phyloP scores from a whole-genome alignment of 2,797 vertebrate genomes.

The Fringilla coelebs region DNA sequence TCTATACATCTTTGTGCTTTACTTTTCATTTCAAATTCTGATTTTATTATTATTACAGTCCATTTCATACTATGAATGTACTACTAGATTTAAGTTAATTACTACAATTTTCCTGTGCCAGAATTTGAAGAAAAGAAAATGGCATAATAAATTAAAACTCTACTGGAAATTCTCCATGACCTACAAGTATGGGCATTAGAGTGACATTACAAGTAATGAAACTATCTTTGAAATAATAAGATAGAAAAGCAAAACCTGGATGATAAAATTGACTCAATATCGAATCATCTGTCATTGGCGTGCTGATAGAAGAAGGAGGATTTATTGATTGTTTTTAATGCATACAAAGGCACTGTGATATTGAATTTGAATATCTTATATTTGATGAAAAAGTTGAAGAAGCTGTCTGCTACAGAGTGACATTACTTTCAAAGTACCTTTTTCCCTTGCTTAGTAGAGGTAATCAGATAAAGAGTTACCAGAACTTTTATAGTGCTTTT shows the following conservation, averaged over 20 bases:
- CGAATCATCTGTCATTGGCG: neutral
- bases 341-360: neutral
- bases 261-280: neutral
- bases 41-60: neutral
- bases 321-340: neutral
- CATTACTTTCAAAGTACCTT: neutral
- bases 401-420: neutral
- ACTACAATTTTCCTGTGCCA: neutral
- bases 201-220: neutral
- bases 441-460: neutral
- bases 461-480: neutral
- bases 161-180: neutral
- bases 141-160: neutral
- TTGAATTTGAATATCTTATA: neutral
- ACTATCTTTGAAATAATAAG: neutral
- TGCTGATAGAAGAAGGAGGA: neutral
- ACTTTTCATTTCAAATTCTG: neutral
- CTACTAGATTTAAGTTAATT: neutral
- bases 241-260: neutral
- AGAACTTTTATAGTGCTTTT: neutral
- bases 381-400: neutral
- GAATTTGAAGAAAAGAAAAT: conserved; percentile 5
- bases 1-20: neutral
- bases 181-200: neutral
- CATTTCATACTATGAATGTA: neutral